These are phyloP conservation scores for Conchocele bisecta DNA, from an alignment of 2,888 invertebrate genomes.

Conservation along the genomic window DNA sequence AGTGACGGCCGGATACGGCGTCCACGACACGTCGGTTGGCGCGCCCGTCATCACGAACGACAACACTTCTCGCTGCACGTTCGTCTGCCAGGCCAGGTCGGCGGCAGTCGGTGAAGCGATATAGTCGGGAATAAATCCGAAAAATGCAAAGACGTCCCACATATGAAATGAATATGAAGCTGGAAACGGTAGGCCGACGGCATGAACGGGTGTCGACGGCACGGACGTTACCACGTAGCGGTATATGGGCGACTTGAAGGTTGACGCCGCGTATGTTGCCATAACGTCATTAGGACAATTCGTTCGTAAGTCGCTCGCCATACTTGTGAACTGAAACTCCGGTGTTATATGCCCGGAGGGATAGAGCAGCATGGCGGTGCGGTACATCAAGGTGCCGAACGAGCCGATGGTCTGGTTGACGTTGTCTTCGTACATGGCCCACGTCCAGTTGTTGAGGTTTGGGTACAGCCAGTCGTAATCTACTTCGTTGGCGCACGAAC, in stretches of 20 bases:
- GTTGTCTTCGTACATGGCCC: conserved; percentile 70
- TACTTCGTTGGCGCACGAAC: conserved; percentile 74
- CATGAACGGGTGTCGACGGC: conserved; percentile 68
- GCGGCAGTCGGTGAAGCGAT: conserved; percentile 53
- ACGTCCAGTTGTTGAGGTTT: conserved; percentile 69
- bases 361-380: conserved; percentile 63
- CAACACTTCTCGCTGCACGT: conserved; percentile 67
- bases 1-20: conserved; percentile 59
- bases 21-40: conserved; percentile 58
- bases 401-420: conserved; percentile 68
- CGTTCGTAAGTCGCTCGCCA: conserved; percentile 76
- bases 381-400: conserved; percentile 61
- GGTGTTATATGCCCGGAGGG: conserved; percentile 59
- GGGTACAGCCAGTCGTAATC: conserved; percentile 66
- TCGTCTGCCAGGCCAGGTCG: conserved; percentile 65
- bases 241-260: conserved; percentile 65
- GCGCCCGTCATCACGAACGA: conserved; percentile 65
- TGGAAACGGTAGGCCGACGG: conserved; percentile 50
- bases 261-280: conserved; percentile 50
- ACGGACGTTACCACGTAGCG: conserved; percentile 71
- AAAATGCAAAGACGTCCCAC: conserved; percentile 74
- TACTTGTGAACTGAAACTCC: conserved; percentile 71
- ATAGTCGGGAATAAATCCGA: conserved; percentile 61
- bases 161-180: conserved; percentile 70
- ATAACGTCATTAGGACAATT: conserved; percentile 73